Evolutionary conservation across 2,113 vertebrate genomes (phyloP).

Genomic region (Nycticorax nycticorax): DNA sequence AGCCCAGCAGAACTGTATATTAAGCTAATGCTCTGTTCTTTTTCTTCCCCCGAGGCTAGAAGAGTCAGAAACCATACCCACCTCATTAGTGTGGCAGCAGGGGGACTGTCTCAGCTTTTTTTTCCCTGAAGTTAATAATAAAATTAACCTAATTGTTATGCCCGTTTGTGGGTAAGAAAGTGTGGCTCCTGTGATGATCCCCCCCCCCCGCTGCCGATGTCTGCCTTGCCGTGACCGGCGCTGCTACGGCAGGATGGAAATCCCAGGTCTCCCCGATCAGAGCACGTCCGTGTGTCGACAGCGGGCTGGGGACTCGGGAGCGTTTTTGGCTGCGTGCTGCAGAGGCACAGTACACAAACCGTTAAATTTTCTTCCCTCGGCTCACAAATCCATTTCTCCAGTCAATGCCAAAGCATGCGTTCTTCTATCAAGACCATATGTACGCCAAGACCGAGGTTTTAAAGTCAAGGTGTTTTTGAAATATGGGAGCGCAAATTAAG

Average conservation of each 20-base stretch:
- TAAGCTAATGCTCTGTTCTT: constrained; percentile 6
- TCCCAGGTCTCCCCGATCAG: neutral
- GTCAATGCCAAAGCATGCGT: constrained; percentile 21
- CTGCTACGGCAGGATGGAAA: neutral
- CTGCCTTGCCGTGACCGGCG: fast-evolving
- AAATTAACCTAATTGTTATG: constrained; percentile 28
- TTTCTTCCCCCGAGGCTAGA: neutral
- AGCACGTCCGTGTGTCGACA: fast-evolving
- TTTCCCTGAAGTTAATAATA: neutral
- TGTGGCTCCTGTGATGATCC: neutral
- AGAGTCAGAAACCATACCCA: constrained; percentile 21
- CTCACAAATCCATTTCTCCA: constrained; percentile 5
- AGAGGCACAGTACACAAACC: constrained; percentile 4
- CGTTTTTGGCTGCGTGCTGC: neutral
- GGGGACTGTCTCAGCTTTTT: neutral
- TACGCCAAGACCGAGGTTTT: constrained; percentile 20
- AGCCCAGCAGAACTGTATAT: neutral
- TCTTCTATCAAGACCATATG: constrained; percentile 62
- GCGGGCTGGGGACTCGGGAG: neutral
- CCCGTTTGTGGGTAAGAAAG: neutral
- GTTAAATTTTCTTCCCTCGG: constrained; percentile 8
- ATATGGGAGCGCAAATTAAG: constrained; percentile 40
- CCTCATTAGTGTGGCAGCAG: constrained; percentile 36
- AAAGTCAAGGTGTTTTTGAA: constrained; percentile 64
- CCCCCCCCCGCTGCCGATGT: neutral